phyloP scores from a whole-genome alignment of 2,113 vertebrate species.

The Mirza zaza region DNA sequence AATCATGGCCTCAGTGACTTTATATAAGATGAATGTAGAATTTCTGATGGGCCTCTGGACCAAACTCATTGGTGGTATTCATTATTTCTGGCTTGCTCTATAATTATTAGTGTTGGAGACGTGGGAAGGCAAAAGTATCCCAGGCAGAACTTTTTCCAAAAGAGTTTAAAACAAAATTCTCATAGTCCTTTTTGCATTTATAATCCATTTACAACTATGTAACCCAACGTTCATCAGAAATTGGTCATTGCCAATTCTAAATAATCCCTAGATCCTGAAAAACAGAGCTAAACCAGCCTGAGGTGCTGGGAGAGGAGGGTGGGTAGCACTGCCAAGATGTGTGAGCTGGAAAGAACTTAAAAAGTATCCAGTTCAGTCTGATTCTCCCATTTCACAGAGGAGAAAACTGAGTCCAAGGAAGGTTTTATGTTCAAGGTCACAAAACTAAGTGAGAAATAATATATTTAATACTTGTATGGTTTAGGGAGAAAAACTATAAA shows the following conservation, averaged over 20 bases:
- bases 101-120: not conserved
- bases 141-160: not conserved
- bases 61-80: not conserved
- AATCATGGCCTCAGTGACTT: not conserved
- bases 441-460: slow-evolving; percentile 46
- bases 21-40: not conserved
- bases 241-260: not conserved
- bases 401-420: not conserved
- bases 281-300: not conserved
- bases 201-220: not conserved
- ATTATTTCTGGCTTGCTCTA: not conserved
- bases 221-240: not conserved
- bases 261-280: not conserved
- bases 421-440: not conserved
- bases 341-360: not conserved
- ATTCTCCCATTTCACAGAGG: not conserved
- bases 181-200: slow-evolving; percentile 12
- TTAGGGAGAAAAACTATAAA: not conserved
- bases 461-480: not conserved
- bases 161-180: not conserved
- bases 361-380: not conserved
- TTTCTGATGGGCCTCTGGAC: not conserved
- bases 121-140: not conserved
- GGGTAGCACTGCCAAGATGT: not conserved
- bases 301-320: not conserved